Evolutionary conservation across 2,113 vertebrate genomes (phyloP).

Genomic region (Thermophis baileyi): DNA sequence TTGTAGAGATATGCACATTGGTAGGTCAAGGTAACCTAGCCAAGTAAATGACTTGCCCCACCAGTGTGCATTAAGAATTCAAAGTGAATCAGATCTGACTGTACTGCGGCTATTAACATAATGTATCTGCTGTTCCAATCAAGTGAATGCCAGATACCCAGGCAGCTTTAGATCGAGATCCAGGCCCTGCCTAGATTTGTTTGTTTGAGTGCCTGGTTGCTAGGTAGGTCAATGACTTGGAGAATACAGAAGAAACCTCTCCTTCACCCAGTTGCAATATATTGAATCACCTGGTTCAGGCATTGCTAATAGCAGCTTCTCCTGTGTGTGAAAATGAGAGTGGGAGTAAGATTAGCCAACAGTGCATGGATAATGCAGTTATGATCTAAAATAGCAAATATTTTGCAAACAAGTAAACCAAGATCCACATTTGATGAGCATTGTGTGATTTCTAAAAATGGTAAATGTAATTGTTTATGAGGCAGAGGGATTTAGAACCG

Average conservation of each 20-base stretch:
- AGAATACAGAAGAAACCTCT: neutral
- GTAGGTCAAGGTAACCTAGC: neutral
- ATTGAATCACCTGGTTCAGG: neutral
- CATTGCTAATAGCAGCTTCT: neutral
- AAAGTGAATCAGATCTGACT: neutral
- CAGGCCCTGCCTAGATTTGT: neutral
- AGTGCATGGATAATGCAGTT: neutral
- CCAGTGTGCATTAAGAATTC: neutral
- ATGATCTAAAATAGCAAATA: neutral
- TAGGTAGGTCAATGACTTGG: neutral
- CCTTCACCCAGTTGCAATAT: neutral
- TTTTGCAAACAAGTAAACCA: neutral
- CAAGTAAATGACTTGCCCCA: neutral
- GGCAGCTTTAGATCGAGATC: neutral
- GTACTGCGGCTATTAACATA: neutral
- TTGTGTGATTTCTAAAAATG: neutral
- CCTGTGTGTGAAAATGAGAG: neutral
- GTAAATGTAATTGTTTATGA: neutral
- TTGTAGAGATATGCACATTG: neutral
- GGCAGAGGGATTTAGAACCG: neutral
- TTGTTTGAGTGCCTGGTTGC: conserved; percentile 29
- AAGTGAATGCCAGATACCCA: neutral
- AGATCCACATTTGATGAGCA: neutral
- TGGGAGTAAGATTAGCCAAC: neutral
- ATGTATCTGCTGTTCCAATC: neutral